phyloP scores from a whole-genome alignment of 1,140 invertebrate genomes.

The Micrasema minimum region DNA sequence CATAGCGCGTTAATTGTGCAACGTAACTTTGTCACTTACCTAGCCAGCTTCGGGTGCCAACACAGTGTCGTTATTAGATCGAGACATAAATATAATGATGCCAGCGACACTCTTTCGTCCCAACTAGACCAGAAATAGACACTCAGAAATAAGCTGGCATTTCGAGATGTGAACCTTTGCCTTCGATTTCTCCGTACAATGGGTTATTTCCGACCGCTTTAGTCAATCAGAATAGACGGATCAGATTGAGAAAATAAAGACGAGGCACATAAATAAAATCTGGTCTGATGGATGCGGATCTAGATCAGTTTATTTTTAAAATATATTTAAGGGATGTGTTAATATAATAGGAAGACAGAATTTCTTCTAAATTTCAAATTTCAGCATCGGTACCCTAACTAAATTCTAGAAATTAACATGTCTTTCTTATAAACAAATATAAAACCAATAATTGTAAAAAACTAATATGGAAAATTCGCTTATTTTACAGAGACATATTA shows the following conservation, averaged over 20 bases:
- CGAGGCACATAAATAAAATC: not conserved
- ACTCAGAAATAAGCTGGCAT: conserved; percentile 33
- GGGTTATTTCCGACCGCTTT: conserved; percentile 21
- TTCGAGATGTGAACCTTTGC: conserved; percentile 34
- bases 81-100: conserved; percentile 27
- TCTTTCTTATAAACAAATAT: no score
- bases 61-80: conserved; percentile 15
- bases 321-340: no score
- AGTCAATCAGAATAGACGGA: conserved; percentile 12
- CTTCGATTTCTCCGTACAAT: conserved; percentile 28
- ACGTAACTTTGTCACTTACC: not conserved
- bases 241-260: not conserved
- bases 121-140: conserved; percentile 13
- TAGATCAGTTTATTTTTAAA: no score
- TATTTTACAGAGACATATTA: no score
- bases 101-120: not conserved
- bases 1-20: not conserved
- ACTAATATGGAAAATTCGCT: no score
- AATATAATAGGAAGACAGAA: no score
- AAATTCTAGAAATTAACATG: no score
- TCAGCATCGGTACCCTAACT: no score
- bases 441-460: no score
- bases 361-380: no score
- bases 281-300: not conserved
- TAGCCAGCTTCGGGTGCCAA: not conserved